Evolutionary conservation across 2,888 invertebrate genomes (phyloP).

Genomic region (Acronicta alni): DNA sequence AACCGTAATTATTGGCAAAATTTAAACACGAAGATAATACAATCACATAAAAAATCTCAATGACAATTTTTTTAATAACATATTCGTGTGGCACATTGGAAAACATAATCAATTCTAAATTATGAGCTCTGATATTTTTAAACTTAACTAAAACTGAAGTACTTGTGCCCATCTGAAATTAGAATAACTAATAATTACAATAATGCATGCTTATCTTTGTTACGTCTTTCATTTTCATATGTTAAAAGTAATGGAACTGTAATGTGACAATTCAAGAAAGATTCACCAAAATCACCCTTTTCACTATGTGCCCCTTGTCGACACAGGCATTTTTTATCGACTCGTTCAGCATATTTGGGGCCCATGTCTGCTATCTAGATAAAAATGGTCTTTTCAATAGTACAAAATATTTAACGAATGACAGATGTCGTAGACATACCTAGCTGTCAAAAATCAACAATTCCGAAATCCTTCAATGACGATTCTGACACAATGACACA

Average conservation of each 20-base stretch:
- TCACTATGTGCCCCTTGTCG: no score
- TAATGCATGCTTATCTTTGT: conserved; percentile 45
- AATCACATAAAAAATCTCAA: conserved; percentile 74
- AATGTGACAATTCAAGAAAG: no score
- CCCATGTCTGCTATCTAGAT: no score
- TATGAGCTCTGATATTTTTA: conserved; percentile 58
- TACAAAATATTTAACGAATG: no score
- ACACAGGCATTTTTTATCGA: not conserved
- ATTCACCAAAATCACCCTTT: no score
- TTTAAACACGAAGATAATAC: conserved; percentile 59
- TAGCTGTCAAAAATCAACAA: no score
- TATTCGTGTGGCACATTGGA: conserved; percentile 67
- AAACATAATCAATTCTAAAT: conserved; percentile 35
- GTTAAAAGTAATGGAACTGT: no score
- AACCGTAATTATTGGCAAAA: conserved; percentile 63
- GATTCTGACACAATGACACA: no score
- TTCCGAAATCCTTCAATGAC: no score
- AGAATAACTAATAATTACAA: conserved; percentile 33
- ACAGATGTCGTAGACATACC: no score
- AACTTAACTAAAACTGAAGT: conserved; percentile 75
- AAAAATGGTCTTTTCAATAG: no score
- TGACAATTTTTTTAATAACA: conserved; percentile 50
- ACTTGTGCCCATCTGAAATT: conserved; percentile 79
- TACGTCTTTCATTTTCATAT: conserved; percentile 38
- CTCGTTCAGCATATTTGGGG: no score